Evolutionary conservation across 2,113 vertebrate species (phyloP), one percentile per base, ranked within the genome.

Genomic region (Phalacrocorax carbo): DNA sequence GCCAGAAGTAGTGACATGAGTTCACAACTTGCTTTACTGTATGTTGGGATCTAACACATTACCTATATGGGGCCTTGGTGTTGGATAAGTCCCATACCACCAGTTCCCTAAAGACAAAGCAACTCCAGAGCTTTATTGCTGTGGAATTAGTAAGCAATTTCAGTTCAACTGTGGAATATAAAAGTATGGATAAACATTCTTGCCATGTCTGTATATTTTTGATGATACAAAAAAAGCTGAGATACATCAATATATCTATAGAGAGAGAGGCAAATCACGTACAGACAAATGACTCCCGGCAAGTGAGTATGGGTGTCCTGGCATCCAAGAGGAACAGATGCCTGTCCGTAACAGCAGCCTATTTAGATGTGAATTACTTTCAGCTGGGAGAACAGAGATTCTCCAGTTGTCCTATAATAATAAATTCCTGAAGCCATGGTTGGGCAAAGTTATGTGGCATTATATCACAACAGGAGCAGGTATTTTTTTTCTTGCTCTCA

Each of bases 231-330:
- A n/a, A 3, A 29, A 49, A 11, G 25, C 46, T 9, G 36, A 29
- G 10, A 14, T 52, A 9, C 7, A 75, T 18, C 20, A 9, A 9
- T 62, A 1, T 25, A 34, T 15, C 29, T 30, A 6, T 13, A 21
- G 3, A n/a, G 14, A n/a, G 20, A 30, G 6, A n/a, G 8, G 36
- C 44, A 66, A 38, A 75, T 19, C 10, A 4, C 36, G 14, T 2
- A 21, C 61, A 82, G 49, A 7, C 44, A 18, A 3, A 1, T 5
- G 44, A 34, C 22, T 11, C 34, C 60, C 34, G 61, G 48, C 62
- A n/a, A 17, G 46, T 0, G 11, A 46, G 22, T 1, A 7, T 1
- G 5, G 18, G 8, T 8, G 5, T 55, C 40, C 55, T 20, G 18
- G 25, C 38, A 29, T n/a, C 54, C 62, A 25, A 34, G 55, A 29